Evolutionary conservation across 2,888 invertebrate species (phyloP).

Genomic region (Nomada goodeniana): DNA sequence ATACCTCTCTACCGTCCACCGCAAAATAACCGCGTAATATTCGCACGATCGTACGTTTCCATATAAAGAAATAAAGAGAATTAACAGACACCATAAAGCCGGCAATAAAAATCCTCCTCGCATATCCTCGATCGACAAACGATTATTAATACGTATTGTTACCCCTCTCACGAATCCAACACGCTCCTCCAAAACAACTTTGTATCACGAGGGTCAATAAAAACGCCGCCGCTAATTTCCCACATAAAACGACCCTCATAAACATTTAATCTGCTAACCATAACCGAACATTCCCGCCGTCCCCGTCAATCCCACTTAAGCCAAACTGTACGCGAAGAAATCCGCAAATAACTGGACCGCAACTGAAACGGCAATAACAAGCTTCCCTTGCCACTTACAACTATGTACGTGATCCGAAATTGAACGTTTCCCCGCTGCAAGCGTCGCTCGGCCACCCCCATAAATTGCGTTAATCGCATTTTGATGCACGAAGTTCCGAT

Average conservation of each 20-base stretch:
- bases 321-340: not conserved
- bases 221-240: too few species aligned
- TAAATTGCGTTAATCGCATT: slow-evolving; percentile 29
- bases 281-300: not conserved
- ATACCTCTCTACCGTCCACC: too few species aligned
- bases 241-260: too few species aligned
- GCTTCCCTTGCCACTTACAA: slow-evolving; percentile 2
- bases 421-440: not conserved
- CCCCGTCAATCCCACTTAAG: not conserved
- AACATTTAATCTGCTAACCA: too few species aligned
- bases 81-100: too few species aligned
- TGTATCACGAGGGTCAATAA: too few species aligned
- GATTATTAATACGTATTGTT: not conserved
- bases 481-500: slow-evolving; percentile 5
- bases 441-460: not conserved
- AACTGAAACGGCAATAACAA: slow-evolving; percentile 7
- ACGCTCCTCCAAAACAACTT: too few species aligned
- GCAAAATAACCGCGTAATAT: too few species aligned
- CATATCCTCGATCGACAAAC: not conserved
- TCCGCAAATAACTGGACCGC: not conserved
- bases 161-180: too few species aligned
- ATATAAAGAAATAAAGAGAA: too few species aligned
- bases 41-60: too few species aligned
- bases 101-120: not conserved
- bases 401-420: not conserved